Evolutionary conservation across 2,797 vertebrate species (phyloP).

Genomic region (Cephalopachus bancanus): DNA sequence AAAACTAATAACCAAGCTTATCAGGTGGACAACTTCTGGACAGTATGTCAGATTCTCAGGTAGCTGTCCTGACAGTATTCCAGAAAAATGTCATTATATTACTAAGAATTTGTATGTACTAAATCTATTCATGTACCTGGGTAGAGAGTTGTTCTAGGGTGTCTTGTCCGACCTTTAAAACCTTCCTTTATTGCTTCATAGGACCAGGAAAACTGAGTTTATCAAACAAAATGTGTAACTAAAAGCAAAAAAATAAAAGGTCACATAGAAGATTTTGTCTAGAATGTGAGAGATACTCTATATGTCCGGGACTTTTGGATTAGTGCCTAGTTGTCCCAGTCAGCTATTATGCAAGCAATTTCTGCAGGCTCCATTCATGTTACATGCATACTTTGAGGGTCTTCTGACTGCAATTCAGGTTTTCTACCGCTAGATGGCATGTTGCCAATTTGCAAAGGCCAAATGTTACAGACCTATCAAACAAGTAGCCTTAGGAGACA

Average conservation of each 20-base stretch:
- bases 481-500: not conserved
- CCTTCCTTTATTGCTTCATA: not conserved
- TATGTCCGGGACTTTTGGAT: not conserved
- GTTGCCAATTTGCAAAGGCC: constrained; percentile 46
- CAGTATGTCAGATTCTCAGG: not conserved
- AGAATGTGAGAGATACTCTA: not conserved
- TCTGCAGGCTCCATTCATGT: not conserved
- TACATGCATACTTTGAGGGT: not conserved
- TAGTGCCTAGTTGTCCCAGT: not conserved
- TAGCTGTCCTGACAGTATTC: not conserved
- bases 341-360: too few species aligned
- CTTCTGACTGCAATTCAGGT: constrained; percentile 51
- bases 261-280: not conserved
- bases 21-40: not conserved
- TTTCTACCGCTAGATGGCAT: constrained; percentile 47
- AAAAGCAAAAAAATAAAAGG: not conserved
- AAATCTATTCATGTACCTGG: too few species aligned
- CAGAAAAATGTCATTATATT: not conserved
- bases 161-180: not conserved
- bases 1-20: not conserved
- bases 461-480: not conserved
- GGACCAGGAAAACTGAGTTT: not conserved
- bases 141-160: not conserved
- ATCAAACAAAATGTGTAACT: not conserved
- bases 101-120: not conserved